phyloP scores from a whole-genome alignment of 2,113 vertebrate genomes.

The Atrichornis clamosus region DNA sequence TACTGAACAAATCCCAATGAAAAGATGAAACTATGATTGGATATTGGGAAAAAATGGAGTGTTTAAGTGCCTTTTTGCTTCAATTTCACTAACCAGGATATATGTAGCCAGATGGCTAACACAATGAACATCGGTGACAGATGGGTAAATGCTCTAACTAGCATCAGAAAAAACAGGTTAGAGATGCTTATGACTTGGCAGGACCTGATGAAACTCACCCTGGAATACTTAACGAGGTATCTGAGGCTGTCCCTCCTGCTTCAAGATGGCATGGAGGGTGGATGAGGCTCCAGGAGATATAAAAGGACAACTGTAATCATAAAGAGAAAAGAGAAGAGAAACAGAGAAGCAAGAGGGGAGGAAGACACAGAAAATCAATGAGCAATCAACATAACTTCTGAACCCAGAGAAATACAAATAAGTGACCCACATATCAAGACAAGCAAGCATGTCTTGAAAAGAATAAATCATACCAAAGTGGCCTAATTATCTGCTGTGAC shows the following conservation, averaged over 20 bases:
- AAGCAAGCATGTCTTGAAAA: background rate
- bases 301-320: background rate
- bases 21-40: background rate
- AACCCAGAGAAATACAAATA: background rate
- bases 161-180: conserved; percentile 53
- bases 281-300: background rate
- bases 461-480: background rate
- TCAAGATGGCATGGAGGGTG: background rate
- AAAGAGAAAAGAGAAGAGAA: background rate
- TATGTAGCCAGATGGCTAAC: conserved; percentile 62
- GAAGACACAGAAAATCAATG: background rate
- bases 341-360: background rate
- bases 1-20: background rate
- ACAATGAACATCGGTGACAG: conserved; percentile 59
- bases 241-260: background rate
- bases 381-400: background rate
- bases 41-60: background rate
- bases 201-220: conserved; percentile 25
- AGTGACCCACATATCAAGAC: background rate
- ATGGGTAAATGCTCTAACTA: conserved; percentile 64
- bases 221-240: conserved; percentile 49
- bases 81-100: background rate
- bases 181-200: conserved; percentile 51
- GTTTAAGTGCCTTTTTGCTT: conserved; percentile 34
- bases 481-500: background rate